Evolutionary conservation across 2,113 vertebrate species (phyloP).

Genomic region (Salvelinus namaycush): DNA sequence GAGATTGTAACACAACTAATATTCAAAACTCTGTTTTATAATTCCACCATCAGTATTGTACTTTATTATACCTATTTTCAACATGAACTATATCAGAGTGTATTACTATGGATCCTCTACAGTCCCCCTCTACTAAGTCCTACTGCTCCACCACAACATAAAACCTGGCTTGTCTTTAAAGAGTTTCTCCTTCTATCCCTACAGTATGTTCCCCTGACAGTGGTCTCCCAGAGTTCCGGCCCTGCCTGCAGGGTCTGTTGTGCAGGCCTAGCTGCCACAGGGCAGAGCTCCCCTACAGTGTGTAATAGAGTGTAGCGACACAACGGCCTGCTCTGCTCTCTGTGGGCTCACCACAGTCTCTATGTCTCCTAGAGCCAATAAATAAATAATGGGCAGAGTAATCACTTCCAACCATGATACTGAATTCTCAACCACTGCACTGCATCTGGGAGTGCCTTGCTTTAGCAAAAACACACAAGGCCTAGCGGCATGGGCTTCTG

Average conservation of each 20-base stretch:
- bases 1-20: conserved; percentile 1
- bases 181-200: conserved; percentile 14
- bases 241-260: not conserved
- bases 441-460: conserved; percentile 65
- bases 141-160: too few species aligned
- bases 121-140: not conserved
- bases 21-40: not conserved
- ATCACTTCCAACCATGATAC: conserved; percentile 70
- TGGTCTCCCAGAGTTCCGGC: conserved; percentile 8
- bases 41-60: not conserved
- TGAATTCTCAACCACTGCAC: conserved; percentile 61
- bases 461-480: conserved; percentile 23
- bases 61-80: not conserved
- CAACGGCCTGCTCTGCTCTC: conserved; percentile 49
- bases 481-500: not conserved
- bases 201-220: not conserved
- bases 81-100: not conserved
- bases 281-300: too few species aligned
- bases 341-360: conserved; percentile 69
- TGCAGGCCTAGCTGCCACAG: not conserved
- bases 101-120: not conserved
- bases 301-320: conserved; percentile 45
- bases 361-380: conserved; percentile 70
- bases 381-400: conserved; percentile 73
- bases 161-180: not conserved